Percentiles rank a stretch among this genome's conserved stretches.
These are phyloP conservation scores for Calephelis nemesis DNA, from an alignment of 1,140 invertebrate genomes.

Conservation along the genomic window DNA sequence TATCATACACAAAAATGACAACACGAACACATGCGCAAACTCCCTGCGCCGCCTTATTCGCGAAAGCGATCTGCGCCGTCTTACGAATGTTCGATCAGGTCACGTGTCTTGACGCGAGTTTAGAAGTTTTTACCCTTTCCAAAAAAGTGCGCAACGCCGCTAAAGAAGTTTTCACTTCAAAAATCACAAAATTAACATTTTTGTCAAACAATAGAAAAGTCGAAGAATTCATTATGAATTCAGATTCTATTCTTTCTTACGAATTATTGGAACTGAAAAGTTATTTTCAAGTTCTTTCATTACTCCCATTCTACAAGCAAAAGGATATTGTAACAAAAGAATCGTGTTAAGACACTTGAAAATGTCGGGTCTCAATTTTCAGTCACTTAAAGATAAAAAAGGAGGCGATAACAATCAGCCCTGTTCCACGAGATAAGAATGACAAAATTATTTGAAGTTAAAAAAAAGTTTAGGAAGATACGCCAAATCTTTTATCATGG, in stretches of 20 bases:
- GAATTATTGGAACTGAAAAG: neutral
- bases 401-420: constrained; percentile 10
- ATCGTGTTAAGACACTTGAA: neutral
- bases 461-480: too few species aligned
- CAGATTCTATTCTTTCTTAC: neutral
- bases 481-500: too few species aligned
- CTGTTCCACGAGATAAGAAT: neutral
- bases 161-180: too few species aligned
- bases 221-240: neutral
- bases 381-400: neutral
- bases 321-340: neutral
- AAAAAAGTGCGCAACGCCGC: too few species aligned
- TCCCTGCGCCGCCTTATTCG: too few species aligned
- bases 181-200: too few species aligned
- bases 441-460: neutral
- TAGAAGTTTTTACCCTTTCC: too few species aligned
- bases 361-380: constrained; percentile 2
- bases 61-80: too few species aligned
- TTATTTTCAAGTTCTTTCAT: constrained; percentile 2
- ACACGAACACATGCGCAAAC: too few species aligned
- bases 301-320: neutral
- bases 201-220: neutral
- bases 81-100: too few species aligned
- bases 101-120: too few species aligned
- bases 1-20: too few species aligned